phyloP scores from a whole-genome alignment of 1,140 invertebrate species.

The Gyrodactylus salaris region DNA sequence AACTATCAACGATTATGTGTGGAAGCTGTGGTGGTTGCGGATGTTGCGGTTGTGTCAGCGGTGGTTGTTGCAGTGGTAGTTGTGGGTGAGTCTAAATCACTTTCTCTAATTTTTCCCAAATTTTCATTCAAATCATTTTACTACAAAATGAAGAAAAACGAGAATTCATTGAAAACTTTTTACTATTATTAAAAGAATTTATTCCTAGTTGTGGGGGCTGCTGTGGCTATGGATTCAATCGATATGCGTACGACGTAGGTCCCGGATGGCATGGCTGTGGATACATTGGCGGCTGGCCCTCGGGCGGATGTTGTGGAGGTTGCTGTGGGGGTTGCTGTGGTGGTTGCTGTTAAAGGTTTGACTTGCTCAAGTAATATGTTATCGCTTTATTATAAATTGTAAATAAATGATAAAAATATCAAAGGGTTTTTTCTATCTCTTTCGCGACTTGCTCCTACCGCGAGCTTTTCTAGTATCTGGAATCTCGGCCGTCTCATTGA shows the following conservation, averaged over 20 bases:
- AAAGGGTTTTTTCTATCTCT: too few relatives aligned
- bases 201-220: not conserved
- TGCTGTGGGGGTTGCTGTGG: not conserved
- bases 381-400: too few relatives aligned
- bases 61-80: not conserved
- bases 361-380: too few relatives aligned
- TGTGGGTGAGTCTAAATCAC: not conserved
- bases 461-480: too few relatives aligned
- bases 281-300: not conserved
- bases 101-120: too few relatives aligned
- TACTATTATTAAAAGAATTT: not conserved
- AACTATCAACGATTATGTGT: too few relatives aligned
- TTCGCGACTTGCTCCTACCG: too few relatives aligned
- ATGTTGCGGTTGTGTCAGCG: not conserved
- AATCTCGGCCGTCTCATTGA: too few relatives aligned
- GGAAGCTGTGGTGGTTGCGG: not conserved
- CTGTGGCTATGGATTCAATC: not conserved
- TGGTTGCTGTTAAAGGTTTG: too few relatives aligned
- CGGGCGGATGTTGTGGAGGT: not conserved
- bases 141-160: not conserved
- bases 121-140: not conserved
- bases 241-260: not conserved
- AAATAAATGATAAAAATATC: too few relatives aligned
- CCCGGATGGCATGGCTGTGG: not conserved
- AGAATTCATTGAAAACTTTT: not conserved